Conservation (phyloP, 2,888 invertebrate species). For the Trichogramma dendrolimi region DNA sequence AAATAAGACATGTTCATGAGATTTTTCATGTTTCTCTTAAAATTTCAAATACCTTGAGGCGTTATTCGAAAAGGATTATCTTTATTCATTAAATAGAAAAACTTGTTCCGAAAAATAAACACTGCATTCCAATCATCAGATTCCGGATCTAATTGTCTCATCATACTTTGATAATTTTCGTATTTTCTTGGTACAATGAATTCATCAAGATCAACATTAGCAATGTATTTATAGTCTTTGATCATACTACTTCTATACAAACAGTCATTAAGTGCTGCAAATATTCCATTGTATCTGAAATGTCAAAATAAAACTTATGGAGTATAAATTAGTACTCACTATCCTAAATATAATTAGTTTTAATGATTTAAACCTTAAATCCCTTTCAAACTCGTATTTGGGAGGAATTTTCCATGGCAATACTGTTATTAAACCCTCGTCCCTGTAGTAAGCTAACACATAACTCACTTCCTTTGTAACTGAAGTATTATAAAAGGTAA, state of each 20-base stretch:
- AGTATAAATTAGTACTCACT: no score
- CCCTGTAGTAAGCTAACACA: conserved; percentile 49
- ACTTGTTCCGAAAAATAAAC: conserved; percentile 54
- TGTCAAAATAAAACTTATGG: no score
- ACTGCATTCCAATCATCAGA: conserved; percentile 38
- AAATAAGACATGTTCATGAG: background rate
- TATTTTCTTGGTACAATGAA: conserved; percentile 43
- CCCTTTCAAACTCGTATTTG: conserved; percentile 39
- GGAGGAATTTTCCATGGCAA: conserved; percentile 49
- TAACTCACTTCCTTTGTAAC: conserved; percentile 45
- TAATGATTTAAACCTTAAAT: no score
- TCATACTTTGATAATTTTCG: conserved; percentile 40
- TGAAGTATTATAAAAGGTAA: conserved; percentile 53
- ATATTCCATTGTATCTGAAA: conserved; percentile 47
- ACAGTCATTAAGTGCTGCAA: conserved; percentile 46
- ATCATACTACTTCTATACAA: conserved; percentile 41
- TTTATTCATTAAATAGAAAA: conserved; percentile 53
- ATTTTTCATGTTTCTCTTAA: background rate
- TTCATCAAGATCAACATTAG: conserved; percentile 45
- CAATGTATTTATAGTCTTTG: conserved; percentile 39
- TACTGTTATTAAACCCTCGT: conserved; percentile 43
- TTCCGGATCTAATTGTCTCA: conserved; percentile 35
- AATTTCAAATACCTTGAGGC: conserved; percentile 36
- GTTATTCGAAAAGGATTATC: conserved; percentile 48
- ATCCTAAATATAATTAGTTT: no score